A percentile compares a stretch with the other conserved stretches of the same genome.
Evolutionary conservation across 2,888 invertebrate species (phyloP).

Genomic region (Pristionchus fissidentatus): DNA sequence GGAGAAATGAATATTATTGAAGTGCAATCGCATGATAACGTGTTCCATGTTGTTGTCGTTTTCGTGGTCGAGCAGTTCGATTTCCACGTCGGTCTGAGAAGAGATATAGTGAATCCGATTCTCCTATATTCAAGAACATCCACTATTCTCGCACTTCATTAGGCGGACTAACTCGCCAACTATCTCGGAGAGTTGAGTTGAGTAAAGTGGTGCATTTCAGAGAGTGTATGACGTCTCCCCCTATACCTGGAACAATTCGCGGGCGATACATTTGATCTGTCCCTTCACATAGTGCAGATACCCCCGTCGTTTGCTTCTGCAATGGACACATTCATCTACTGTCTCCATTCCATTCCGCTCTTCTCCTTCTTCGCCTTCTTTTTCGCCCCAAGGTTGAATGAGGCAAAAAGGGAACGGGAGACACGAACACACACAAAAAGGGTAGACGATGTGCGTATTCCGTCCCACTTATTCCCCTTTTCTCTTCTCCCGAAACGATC

Average conservation of each 20-base stretch:
- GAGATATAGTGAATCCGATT: slow-evolving; percentile 4
- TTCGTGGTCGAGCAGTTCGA: slow-evolving; percentile 90
- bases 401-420: slow-evolving; percentile 16
- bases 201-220: neutral
- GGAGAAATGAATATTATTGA: slow-evolving; percentile 86
- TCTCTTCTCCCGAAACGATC: neutral
- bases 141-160: neutral
- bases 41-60: slow-evolving; percentile 91
- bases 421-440: slow-evolving; percentile 21
- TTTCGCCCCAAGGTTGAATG: slow-evolving; percentile 21
- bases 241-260: slow-evolving; percentile 87
- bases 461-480: slow-evolving; percentile 16
- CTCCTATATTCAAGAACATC: neutral
- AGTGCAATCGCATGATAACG: slow-evolving; percentile 92
- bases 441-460: slow-evolving; percentile 23
- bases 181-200: neutral
- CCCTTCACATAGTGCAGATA: slow-evolving; percentile 96
- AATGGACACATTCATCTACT: neutral
- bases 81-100: slow-evolving; percentile 81
- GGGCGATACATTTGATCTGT: slow-evolving; percentile 70
- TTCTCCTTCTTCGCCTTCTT: neutral
- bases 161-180: no score
- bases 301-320: slow-evolving; percentile 87
- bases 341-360: slow-evolving; percentile 13
- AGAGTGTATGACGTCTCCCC: neutral